Conservation (phyloP, 1,140 invertebrate species). For the Drosophila asahinai region DNA sequence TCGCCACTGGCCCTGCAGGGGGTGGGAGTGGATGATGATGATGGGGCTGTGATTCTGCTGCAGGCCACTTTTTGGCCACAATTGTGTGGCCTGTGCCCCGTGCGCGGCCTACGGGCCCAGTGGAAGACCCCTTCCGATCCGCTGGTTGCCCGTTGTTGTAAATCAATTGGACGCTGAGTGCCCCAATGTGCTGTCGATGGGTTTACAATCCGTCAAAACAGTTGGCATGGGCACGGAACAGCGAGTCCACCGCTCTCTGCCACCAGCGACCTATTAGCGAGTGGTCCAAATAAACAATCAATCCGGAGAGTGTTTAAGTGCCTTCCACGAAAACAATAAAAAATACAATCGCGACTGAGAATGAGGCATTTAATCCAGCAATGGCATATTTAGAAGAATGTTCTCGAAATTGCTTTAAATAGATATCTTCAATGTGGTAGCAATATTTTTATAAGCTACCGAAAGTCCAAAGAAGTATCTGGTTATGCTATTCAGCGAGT, state of each 20-base stretch:
- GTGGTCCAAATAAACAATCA: constrained; percentile 57
- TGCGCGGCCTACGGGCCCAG: not conserved
- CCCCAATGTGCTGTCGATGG: constrained; percentile 78
- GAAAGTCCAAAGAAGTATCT: not conserved
- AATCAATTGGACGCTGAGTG: constrained; percentile 74
- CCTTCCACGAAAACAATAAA: constrained; percentile 31
- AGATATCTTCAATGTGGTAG: constrained; percentile 5
- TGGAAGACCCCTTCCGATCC: constrained; percentile 11
- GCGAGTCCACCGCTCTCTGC: constrained; percentile 57
- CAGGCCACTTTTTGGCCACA: constrained; percentile 75
- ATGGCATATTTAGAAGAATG: constrained; percentile 3
- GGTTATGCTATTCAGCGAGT: not conserved
- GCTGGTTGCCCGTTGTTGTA: constrained; percentile 46
- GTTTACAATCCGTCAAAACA: constrained; percentile 82
- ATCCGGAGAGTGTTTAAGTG: constrained; percentile 23
- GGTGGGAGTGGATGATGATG: constrained; percentile 17
- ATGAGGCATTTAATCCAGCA: not conserved
- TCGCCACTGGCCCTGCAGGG: constrained; percentile 50
- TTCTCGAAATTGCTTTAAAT: constrained; percentile 12
- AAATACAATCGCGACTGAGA: not conserved
- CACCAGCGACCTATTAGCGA: constrained; percentile 55
- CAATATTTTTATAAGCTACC: constrained; percentile 13
- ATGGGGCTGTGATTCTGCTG: constrained; percentile 40
- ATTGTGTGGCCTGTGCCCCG: constrained; percentile 54
- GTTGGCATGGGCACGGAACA: constrained; percentile 51